Evolutionary conservation across 2,888 invertebrate genomes (phyloP).

Genomic region (Eupeodes luniger): DNA sequence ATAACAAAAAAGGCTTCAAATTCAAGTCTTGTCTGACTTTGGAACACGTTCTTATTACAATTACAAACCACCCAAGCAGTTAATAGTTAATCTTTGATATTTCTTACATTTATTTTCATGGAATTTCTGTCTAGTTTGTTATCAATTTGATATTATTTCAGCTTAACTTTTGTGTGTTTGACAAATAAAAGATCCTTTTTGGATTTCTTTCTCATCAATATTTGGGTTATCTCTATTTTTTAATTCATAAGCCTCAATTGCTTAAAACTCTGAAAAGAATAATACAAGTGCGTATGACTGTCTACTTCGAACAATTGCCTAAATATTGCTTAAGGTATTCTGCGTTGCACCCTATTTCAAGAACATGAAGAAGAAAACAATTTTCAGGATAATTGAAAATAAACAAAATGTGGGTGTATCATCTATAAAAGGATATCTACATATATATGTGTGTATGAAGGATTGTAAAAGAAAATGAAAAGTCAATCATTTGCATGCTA

Average conservation of each 20-base stretch:
- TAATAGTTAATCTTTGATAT: no score
- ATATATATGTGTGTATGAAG: no score
- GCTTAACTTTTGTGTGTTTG: neutral
- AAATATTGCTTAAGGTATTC: neutral
- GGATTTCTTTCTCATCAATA: neutral
- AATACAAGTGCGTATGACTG: neutral
- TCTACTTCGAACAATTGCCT: neutral
- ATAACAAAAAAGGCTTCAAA: no score
- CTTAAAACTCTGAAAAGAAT: neutral
- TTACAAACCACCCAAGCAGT: no score
- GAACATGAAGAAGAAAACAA: constrained; percentile 36
- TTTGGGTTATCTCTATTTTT: neutral
- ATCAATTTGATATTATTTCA: neutral
- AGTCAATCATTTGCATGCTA: constrained; percentile 63
- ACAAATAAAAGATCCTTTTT: neutral
- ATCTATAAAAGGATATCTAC: no score
- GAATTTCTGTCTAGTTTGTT: no score
- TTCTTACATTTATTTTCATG: no score
- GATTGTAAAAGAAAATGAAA: constrained; percentile 22
- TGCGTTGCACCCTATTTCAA: constrained; percentile 4
- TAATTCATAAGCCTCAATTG: neutral
- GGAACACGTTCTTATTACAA: no score
- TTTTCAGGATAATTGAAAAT: constrained; percentile 66
- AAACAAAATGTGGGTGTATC: constrained; percentile 55
- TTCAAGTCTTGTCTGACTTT: no score